These are phyloP conservation scores for Shinisaurus crocodilurus DNA, from an alignment of 2,113 vertebrate species.

Conservation along the genomic window DNA sequence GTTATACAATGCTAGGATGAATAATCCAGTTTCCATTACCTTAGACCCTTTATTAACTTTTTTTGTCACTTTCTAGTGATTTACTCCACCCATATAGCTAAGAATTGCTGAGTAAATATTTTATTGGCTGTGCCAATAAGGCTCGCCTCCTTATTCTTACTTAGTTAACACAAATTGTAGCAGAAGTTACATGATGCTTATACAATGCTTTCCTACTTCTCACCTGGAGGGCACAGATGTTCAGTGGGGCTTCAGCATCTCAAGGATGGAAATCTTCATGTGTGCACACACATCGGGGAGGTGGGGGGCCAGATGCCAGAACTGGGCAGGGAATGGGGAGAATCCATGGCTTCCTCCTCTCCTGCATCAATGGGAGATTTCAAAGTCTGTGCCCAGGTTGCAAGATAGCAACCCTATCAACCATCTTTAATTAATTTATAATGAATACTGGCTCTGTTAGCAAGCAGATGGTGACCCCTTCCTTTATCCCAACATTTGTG, in stretches of 20 bases:
- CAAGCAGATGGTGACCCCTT: background rate
- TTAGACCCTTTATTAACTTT: background rate
- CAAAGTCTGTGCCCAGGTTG: background rate
- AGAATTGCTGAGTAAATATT: background rate
- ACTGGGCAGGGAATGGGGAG: background rate
- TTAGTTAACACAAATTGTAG: background rate
- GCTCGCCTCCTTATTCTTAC: background rate
- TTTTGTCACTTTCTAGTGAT: background rate
- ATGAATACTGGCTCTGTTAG: background rate
- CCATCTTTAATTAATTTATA: background rate
- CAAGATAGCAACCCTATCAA: background rate
- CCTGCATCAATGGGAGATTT: background rate
- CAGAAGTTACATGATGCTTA: background rate
- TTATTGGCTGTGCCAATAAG: background rate
- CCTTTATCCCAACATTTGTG: background rate
- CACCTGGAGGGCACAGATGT: background rate
- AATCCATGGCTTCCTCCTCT: background rate
- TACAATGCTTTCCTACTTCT: background rate
- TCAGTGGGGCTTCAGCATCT: background rate
- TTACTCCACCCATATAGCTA: background rate
- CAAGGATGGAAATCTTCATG: background rate
- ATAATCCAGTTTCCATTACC: slow-evolving; percentile 7
- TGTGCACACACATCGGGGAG: background rate
- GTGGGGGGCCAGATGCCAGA: background rate
- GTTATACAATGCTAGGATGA: background rate